Conservation (phyloP, 2,888 invertebrate species). For the Drosophila anceps region DNA sequence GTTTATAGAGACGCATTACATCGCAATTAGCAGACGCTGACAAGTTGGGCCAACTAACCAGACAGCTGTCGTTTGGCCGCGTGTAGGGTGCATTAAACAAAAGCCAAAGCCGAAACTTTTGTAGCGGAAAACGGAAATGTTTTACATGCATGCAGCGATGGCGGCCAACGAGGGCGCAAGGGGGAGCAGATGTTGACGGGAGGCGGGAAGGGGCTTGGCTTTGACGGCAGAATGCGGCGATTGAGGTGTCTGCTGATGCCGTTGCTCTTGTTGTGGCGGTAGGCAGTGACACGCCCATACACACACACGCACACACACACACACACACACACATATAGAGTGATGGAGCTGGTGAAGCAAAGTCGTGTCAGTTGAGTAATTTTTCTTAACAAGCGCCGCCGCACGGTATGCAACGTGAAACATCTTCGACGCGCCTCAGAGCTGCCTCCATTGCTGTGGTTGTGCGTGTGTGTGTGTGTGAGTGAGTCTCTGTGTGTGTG, state of each 20-base stretch:
- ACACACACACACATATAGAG: neutral
- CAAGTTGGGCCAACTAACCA: neutral
- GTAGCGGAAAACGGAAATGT: constrained; percentile 78
- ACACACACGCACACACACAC: constrained; percentile 4
- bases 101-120: constrained; percentile 67
- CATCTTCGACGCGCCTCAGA: constrained; percentile 27
- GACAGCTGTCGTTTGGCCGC: constrained; percentile 19
- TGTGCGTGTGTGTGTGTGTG: neutral
- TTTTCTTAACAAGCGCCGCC: constrained; percentile 49
- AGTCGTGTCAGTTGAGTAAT: constrained; percentile 65
- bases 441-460: constrained; percentile 2
- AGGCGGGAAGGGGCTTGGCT: neutral
- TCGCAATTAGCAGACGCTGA: neutral
- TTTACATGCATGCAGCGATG: constrained; percentile 70
- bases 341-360: constrained; percentile 25
- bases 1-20: neutral
- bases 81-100: constrained; percentile 62
- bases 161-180: constrained; percentile 3
- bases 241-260: constrained; percentile 22
- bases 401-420: constrained; percentile 52
- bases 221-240: constrained; percentile 1
- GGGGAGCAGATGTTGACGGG: neutral
- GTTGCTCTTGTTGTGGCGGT: constrained; percentile 1
- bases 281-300: constrained; percentile 30
- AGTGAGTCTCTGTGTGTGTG: no score